Percentiles rank a stretch among this genome's conserved stretches.
phyloP scores from a whole-genome alignment of 2,888 invertebrate species.

The Colostygia pectinataria region DNA sequence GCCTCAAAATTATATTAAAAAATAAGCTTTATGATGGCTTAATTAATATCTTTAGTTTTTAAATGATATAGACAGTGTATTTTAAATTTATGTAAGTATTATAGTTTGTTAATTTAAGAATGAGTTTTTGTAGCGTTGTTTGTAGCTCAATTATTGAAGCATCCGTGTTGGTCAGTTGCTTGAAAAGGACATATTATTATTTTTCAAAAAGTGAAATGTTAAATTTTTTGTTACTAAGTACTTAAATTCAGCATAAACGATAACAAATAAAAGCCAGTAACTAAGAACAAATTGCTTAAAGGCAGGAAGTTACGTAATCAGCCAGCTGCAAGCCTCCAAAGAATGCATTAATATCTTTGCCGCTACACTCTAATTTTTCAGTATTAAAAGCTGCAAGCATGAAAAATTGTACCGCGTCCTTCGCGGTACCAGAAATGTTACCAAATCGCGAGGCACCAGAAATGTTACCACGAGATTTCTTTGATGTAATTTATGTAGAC shows the following conservation, averaged over 20 bases:
- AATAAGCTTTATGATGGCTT: no score
- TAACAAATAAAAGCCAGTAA: neutral
- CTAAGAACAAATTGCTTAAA: slow-evolving; percentile 17
- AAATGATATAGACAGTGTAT: no score
- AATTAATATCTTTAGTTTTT: no score
- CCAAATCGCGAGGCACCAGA: slow-evolving; percentile 18
- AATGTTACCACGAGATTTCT: slow-evolving; percentile 20
- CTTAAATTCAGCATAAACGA: neutral
- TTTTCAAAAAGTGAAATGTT: no score
- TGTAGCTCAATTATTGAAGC: no score
- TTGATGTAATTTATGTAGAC: slow-evolving; percentile 21
- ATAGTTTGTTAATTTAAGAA: no score
- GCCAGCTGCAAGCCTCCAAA: slow-evolving; percentile 31
- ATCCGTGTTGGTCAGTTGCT: no score
- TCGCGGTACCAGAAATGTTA: slow-evolving; percentile 17
- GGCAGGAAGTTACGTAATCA: slow-evolving; percentile 32
- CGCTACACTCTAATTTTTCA: slow-evolving; percentile 53
- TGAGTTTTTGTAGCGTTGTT: no score
- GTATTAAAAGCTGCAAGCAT: slow-evolving; percentile 48
- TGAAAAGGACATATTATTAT: no score
- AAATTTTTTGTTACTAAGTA: no score
- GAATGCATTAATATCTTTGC: slow-evolving; percentile 49
- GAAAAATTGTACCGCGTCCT: slow-evolving; percentile 45
- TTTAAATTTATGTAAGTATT: no score
- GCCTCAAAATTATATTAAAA: no score